Evolutionary conservation across 2,113 vertebrate species (phyloP).

Genomic region (Xenus cinereus): DNA sequence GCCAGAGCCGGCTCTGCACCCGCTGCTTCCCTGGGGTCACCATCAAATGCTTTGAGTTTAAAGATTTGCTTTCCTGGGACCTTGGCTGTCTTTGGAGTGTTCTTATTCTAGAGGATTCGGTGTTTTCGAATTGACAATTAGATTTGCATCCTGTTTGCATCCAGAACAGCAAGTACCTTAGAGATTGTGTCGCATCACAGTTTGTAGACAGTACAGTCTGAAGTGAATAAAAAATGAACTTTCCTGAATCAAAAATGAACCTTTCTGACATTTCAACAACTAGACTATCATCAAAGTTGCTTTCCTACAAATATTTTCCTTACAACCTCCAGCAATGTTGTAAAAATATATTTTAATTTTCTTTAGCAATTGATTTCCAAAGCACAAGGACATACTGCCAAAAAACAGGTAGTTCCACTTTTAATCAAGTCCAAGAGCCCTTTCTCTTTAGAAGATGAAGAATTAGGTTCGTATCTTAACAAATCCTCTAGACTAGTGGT

Average conservation of each 20-base stretch:
- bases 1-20: fast-evolving
- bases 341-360: not conserved
- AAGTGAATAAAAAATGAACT: not conserved
- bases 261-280: not conserved
- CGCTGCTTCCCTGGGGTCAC: not conserved
- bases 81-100: not conserved
- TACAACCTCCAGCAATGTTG: not conserved
- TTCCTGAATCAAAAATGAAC: not conserved
- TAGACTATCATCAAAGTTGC: not conserved
- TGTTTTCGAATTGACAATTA: not conserved
- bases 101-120: too few species aligned
- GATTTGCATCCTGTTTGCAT: not conserved
- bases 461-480: not conserved
- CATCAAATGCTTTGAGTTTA: fast-evolving
- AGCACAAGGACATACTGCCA: not conserved
- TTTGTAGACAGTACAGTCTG: not conserved
- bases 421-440: not conserved
- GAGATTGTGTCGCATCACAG: not conserved
- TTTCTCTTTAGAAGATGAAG: not conserved
- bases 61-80: not conserved
- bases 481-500: not conserved
- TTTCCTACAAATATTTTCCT: not conserved
- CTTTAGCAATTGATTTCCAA: not conserved
- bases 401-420: not conserved
- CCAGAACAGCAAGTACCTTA: not conserved